Percentiles rank a stretch among this genome's conserved stretches.
phyloP scores from a whole-genome alignment of 2,113 vertebrate genomes.

The Macquaria ambigua region DNA sequence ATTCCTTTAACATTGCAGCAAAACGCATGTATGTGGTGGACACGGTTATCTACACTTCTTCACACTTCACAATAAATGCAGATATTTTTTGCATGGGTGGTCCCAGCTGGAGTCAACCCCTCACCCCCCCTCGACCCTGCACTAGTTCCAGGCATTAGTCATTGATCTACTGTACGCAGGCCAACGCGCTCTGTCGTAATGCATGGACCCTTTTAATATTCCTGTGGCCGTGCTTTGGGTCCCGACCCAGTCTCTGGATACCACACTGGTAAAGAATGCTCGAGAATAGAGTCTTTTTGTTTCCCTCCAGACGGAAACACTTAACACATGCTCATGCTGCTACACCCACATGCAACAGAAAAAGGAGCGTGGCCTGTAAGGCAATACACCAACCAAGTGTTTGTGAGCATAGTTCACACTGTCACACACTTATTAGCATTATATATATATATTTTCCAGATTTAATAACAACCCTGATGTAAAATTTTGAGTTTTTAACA shows the following conservation, averaged over 20 bases:
- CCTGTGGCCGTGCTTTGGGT: constrained; percentile 51
- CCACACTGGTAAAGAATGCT: constrained; percentile 66
- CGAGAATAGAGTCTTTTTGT: constrained; percentile 71
- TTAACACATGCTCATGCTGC: constrained; percentile 68
- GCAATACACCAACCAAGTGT: constrained; percentile 49
- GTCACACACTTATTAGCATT: constrained; percentile 57
- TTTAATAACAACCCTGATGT: not conserved
- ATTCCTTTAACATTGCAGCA: not conserved
- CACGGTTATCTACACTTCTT: constrained; percentile 29
- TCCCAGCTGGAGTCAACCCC: constrained; percentile 37
- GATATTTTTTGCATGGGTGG: constrained; percentile 55
- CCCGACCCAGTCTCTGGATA: constrained; percentile 62
- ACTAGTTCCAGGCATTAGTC: constrained; percentile 31
- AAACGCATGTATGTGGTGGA: constrained; percentile 30
- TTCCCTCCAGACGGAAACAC: constrained; percentile 77
- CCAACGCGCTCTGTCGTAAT: constrained; percentile 13
- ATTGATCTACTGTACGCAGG: constrained; percentile 29
- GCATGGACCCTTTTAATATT: constrained; percentile 49
- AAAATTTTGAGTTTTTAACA: not conserved
- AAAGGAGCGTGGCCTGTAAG: constrained; percentile 55
- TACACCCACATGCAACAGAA: constrained; percentile 61
- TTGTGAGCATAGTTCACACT: constrained; percentile 45
- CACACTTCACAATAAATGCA: constrained; percentile 14
- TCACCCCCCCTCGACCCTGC: not conserved
- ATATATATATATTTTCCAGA: constrained; percentile 42